A percentile compares a stretch with the other conserved stretches of the same genome.
phyloP scores from a whole-genome alignment of 2,113 vertebrate genomes.

The Anguilla japonica region DNA sequence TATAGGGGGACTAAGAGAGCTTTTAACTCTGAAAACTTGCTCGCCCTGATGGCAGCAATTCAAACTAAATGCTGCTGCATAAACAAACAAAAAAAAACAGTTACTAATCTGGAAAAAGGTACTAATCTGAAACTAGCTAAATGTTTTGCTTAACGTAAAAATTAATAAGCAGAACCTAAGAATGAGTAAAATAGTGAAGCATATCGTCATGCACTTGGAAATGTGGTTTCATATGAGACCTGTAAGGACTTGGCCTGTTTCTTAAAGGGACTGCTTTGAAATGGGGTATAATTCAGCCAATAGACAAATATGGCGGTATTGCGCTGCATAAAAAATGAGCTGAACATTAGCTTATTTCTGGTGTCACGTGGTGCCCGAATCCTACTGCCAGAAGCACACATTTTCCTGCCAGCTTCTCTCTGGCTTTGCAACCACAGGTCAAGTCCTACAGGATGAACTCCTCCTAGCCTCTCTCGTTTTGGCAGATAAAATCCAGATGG shows the following conservation, averaged over 20 bases:
- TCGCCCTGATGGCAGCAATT: conserved; percentile 15
- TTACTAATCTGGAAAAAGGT: no score
- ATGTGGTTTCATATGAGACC: conserved; percentile 14
- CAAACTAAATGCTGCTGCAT: not conserved
- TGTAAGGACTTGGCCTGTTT: conserved; percentile 3
- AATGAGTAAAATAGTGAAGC: not conserved
- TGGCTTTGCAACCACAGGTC: conserved; percentile 1
- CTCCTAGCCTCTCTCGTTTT: conserved; percentile 1
- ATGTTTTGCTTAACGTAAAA: not conserved
- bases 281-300: not conserved
- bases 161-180: conserved; percentile 1
- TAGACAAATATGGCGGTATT: not conserved
- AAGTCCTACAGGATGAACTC: conserved; percentile 14
- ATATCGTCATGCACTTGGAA: not conserved
- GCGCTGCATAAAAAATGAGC: not conserved
- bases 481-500: not conserved
- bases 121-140: not conserved
- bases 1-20: conserved; percentile 50
- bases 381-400: not conserved
- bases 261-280: not conserved
- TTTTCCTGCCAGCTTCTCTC: not conserved
- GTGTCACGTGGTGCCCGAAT: not conserved
- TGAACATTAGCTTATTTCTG: not conserved
- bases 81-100: not conserved
- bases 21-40: not conserved